A percentile compares a stretch with the other conserved stretches of the same genome.
phyloP scores from a whole-genome alignment of 2,113 vertebrate genomes.

The Emydura subglobosa region DNA sequence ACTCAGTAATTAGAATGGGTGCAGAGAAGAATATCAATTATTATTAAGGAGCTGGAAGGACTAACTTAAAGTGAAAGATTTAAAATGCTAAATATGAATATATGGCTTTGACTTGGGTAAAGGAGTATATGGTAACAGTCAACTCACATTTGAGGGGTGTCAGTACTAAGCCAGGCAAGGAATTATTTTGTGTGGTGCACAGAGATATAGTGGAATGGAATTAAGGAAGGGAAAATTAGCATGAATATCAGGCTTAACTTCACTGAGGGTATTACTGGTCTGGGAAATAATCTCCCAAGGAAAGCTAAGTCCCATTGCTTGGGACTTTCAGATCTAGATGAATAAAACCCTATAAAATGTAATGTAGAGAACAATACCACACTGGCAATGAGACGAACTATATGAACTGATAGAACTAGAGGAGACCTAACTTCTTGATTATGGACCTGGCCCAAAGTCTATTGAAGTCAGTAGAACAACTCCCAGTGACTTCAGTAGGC shows the following conservation, averaged over 20 bases:
- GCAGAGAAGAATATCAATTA: neutral
- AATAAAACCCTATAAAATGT: neutral
- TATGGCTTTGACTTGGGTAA: neutral
- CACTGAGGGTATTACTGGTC: neutral
- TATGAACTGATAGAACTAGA: no score
- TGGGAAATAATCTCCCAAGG: neutral
- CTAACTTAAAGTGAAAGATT: neutral
- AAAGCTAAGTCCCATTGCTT: neutral
- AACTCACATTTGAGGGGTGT: neutral
- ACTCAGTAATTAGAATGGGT: neutral
- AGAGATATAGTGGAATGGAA: neutral
- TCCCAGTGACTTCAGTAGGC: neutral
- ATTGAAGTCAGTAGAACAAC: neutral
- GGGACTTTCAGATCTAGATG: neutral
- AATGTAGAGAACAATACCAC: neutral
- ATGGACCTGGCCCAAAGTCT: neutral
- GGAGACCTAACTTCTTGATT: neutral
- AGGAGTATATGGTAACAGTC: neutral
- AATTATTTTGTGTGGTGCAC: neutral
- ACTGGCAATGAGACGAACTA: neutral
- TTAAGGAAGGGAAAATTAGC: neutral
- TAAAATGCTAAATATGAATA: neutral
- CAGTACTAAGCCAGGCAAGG: neutral
- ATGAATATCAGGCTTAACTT: neutral
- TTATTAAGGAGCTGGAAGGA: neutral